Base-by-base conservation (phyloP, 1,140 invertebrate species). In the Yoshiicerus persimilis region DNA sequence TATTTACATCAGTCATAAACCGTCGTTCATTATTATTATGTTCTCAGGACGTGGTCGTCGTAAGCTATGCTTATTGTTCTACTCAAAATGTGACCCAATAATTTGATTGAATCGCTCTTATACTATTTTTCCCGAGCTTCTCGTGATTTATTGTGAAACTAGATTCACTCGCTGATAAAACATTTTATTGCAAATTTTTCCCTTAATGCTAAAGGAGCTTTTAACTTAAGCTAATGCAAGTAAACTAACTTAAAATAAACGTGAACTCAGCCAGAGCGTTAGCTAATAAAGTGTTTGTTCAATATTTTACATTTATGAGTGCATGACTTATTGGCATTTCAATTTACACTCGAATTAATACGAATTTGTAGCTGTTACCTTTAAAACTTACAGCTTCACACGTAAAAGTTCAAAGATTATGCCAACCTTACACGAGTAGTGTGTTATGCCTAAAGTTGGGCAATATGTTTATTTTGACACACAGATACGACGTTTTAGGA, bases 1-100 rank as follows among this genome's bases (percentile, higher is more conserved):
- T 84, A 84, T 84, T 84, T 84, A 84, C 83, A 84, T 84, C 83
- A 84, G 83, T 84, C 83, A 84, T 84, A 84, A 84, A 84, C 25
- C 32, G 38, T 84, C 83, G 38, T 41, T 84, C 83, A 84, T 84
- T 84, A 84, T 84, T 84, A 84, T 80, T 80, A 80, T 80, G 75
- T 80, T 80, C 75, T 80, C 30, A 80, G 75, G 75, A 80, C 75
- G 75, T 34, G 34, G 75, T 32, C 75, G 75, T 80, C 34, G 75
- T 80, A 80, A 80, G 75, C 75, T 80, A 80, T 80, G 75, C 75
- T 80, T 80, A 80, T 80, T 80, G 75, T 38, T 80, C 75, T 23
- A 34, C 30, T 32, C 32, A 80, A 80, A 80, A 80, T 80, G 75
- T 80, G 75, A 80, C 75, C 75, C 75, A 80, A 80, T 80, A 80